Evolutionary conservation across 2,888 invertebrate genomes (phyloP).

Genomic region (Thera britannica): DNA sequence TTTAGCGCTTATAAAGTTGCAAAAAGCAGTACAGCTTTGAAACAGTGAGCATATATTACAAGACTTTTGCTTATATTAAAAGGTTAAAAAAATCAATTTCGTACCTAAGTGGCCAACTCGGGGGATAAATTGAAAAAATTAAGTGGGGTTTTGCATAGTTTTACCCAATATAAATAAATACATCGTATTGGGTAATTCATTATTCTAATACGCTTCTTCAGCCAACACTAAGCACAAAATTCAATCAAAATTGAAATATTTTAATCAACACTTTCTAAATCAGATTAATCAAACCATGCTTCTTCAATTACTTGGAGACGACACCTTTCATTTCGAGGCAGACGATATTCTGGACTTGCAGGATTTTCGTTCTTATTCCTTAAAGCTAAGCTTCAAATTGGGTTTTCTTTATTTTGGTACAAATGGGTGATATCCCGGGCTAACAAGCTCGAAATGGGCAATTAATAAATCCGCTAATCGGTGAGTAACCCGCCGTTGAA

Average conservation of each 20-base stretch:
- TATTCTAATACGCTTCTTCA: background rate
- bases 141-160: too few species aligned
- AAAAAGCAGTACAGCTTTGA: background rate
- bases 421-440: constrained; percentile 23
- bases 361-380: constrained; percentile 12
- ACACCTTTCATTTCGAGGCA: constrained; percentile 14
- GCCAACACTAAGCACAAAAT: constrained; percentile 1
- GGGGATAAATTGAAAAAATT: too few species aligned
- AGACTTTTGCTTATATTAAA: background rate
- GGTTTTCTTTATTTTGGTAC: constrained; percentile 1
- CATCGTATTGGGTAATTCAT: background rate
- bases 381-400: constrained; percentile 11
- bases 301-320: constrained; percentile 26
- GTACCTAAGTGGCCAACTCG: too few species aligned
- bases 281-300: constrained; percentile 21
- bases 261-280: constrained; percentile 17
- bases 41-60: background rate
- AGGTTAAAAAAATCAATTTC: too few species aligned
- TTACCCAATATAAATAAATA: too few species aligned
- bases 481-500: constrained; percentile 23
- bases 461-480: constrained; percentile 40
- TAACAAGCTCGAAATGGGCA: constrained; percentile 27
- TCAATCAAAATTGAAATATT: constrained; percentile 16
- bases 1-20: background rate
- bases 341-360: background rate